Evolutionary conservation across 2,888 invertebrate species (phyloP).

Genomic region (Hydriomena furcata): DNA sequence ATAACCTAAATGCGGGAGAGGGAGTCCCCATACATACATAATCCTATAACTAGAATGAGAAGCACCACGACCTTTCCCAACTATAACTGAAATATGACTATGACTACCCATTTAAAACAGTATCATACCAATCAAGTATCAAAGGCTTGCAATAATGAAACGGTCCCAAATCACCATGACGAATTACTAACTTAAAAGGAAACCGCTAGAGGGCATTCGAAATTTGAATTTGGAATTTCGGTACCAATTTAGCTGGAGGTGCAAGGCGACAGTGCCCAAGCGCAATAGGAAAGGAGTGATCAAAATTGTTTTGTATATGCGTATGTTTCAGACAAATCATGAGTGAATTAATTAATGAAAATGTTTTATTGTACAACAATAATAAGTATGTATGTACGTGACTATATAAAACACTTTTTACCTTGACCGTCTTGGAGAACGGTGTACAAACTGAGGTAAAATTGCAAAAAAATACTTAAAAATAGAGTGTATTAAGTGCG

Average conservation of each 20-base stretch:
- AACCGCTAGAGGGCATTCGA: conserved; percentile 70
- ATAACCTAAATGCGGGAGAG: too few relatives aligned
- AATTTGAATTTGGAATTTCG: conserved; percentile 81
- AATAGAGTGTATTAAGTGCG: too few relatives aligned
- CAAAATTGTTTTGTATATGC: conserved; percentile 53
- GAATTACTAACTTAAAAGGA: conserved; percentile 76
- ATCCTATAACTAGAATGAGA: not conserved
- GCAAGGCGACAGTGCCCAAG: conserved; percentile 75
- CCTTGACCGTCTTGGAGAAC: too few relatives aligned
- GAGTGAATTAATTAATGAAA: too few relatives aligned
- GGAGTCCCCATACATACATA: too few relatives aligned
- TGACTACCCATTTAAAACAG: conserved; percentile 34
- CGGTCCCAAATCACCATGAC: conserved; percentile 61
- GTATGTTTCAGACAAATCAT: conserved; percentile 40
- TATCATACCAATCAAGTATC: conserved; percentile 66
- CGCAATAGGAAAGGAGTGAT: conserved; percentile 65
- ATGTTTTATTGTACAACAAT: too few relatives aligned
- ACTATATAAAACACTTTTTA: too few relatives aligned
- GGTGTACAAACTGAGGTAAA: too few relatives aligned
- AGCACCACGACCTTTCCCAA: conserved; percentile 49
- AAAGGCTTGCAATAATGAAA: conserved; percentile 56
- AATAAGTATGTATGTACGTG: too few relatives aligned
- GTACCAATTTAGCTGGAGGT: conserved; percentile 79
- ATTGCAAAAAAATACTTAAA: too few relatives aligned
- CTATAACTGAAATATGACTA: conserved; percentile 43